Conservation (phyloP, 2,888 invertebrate genomes). For the Callimorpha dominula region DNA sequence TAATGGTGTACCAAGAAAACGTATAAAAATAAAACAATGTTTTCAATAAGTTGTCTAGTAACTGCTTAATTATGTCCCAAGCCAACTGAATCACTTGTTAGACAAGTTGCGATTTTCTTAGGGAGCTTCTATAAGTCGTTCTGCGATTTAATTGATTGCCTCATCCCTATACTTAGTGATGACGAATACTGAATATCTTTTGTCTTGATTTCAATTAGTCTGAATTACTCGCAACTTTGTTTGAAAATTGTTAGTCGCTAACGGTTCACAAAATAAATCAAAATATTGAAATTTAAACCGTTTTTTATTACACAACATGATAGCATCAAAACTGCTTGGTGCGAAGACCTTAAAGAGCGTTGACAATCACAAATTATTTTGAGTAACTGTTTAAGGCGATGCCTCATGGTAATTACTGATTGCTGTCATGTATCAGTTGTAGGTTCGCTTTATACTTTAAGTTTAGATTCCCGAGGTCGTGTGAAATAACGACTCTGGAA, state of each 20-base stretch:
- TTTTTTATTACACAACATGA: neutral
- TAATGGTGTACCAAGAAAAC: neutral
- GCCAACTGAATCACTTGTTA: constrained; percentile 38
- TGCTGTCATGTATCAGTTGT: no score
- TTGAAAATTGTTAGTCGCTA: neutral
- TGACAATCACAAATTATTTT: neutral
- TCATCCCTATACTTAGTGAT: constrained; percentile 46
- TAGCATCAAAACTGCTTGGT: neutral
- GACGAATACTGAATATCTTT: constrained; percentile 41
- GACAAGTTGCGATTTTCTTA: constrained; percentile 26
- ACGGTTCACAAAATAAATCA: neutral
- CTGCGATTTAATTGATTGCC: constrained; percentile 61
- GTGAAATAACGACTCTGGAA: neutral
- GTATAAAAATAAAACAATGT: neutral
- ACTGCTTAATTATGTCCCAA: constrained; percentile 38
- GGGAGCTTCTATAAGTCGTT: constrained; percentile 55
- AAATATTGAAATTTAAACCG: neutral
- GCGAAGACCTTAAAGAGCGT: neutral
- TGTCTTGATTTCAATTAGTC: constrained; percentile 6
- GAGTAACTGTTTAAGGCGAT: neutral
- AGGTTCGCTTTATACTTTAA: no score
- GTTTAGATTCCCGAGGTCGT: no score
- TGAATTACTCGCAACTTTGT: constrained; percentile 8
- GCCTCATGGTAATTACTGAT: no score
- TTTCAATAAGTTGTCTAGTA: constrained; percentile 1